Evolutionary conservation across 2,797 vertebrate genomes (phyloP), one percentile per base, ranked within the genome.

Genomic region (Manis crassicaudata): DNA sequence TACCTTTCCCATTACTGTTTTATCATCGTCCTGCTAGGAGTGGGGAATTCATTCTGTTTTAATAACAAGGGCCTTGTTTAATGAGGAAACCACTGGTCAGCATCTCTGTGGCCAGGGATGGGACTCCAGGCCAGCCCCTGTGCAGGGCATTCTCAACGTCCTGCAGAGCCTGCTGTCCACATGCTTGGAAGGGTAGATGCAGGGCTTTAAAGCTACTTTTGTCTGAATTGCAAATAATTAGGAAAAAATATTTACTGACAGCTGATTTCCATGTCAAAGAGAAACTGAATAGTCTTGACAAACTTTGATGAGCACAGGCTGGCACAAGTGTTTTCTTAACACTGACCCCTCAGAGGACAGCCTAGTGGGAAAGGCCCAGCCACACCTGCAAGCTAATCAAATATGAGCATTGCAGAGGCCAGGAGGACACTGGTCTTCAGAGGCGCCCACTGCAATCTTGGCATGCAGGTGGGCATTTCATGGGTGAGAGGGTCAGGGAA

Each of bases 1-100:
- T 98, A 97, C 96, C 96, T 98, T 98, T 98, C 97, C 92, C 96
- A 98, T 98, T 98, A 98, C 93, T 95, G 92, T 81, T 97, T 98
- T 96, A 95, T 97, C 96, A 75, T 98, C 98, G 92, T 98, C 93
- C 90, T 88, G 87, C 93, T 95, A 96, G 97, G 97, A 98, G 89
- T 43, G 58, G 94, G 88, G 76, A 97, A 94, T 97, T 96, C 97
- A 90, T 98, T 98, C 96, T 85, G 90, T 97, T 98, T 96, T 95
- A 97, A 96, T 98, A 97, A 97, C 8, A 80, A 96, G 97, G 84
- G 95, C 87, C 60, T 40, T 43, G 3, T 96, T 94, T 96, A 40
- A 25, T 58, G 46, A 73, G 85, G 96, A 98, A 97, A 70, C 90
- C 93, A 37, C 75, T 37, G 23, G 92, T 54, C 68, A 68, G 82